Percentiles rank a stretch among this genome's conserved stretches.
These are phyloP conservation scores for Ericerus pela DNA, from an alignment of 1,140 invertebrate genomes.

Conservation along the genomic window DNA sequence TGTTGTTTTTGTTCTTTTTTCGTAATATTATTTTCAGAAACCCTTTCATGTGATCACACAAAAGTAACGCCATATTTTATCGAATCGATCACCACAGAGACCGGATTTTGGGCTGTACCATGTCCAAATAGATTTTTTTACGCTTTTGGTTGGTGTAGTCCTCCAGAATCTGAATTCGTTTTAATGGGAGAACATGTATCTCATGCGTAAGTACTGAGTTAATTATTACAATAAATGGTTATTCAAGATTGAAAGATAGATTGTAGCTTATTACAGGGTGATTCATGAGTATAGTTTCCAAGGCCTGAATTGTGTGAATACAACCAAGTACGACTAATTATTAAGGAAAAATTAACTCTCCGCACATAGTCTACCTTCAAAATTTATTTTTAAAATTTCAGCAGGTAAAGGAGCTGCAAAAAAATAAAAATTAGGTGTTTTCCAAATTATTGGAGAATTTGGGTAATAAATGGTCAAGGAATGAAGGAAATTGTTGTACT, in stretches of 20 bases:
- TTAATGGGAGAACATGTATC: constrained; percentile 67
- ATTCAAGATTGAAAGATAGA: not conserved
- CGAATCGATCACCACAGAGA: constrained; percentile 59
- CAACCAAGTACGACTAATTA: too few species aligned
- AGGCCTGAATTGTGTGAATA: not conserved
- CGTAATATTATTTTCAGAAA: too few species aligned
- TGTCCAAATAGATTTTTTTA: constrained; percentile 64
- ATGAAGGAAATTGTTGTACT: too few species aligned
- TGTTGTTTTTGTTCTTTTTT: too few species aligned
- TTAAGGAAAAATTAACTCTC: too few species aligned
- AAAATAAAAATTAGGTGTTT: too few species aligned
- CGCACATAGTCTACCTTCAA: too few species aligned
- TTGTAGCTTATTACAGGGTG: not conserved
- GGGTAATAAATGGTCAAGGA: too few species aligned
- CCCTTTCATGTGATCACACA: constrained; percentile 69
- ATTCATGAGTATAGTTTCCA: not conserved
- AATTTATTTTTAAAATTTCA: too few species aligned
- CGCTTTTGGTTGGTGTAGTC: constrained; percentile 62
- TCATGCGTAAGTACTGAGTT: constrained; percentile 41
- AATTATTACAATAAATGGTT: not conserved
- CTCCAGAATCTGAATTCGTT: constrained; percentile 56
- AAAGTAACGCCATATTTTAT: constrained; percentile 81
- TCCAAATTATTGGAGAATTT: too few species aligned
- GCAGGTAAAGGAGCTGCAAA: too few species aligned
- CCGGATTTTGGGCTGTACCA: constrained; percentile 66